These are phyloP conservation scores for Drosophila nikananu DNA, from an alignment of 1,140 invertebrate genomes.

Conservation along the genomic window DNA sequence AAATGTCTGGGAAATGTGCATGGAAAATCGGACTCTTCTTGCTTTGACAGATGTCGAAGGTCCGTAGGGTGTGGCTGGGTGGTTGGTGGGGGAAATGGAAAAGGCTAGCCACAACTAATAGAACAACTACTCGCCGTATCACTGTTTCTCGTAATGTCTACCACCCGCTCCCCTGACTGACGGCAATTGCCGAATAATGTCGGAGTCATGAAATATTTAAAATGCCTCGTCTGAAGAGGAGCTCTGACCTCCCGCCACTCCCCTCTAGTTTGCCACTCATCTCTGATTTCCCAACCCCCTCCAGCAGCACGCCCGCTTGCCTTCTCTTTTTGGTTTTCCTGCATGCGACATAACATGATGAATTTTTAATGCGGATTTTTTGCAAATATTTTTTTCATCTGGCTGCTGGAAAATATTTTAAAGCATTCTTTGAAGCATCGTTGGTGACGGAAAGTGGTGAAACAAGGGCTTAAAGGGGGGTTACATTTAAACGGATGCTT, in stretches of 20 bases:
- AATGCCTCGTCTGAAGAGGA: slow-evolving; percentile 56
- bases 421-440: slow-evolving; percentile 66
- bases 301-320: neutral
- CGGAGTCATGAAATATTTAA: slow-evolving; percentile 74
- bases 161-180: slow-evolving; percentile 21
- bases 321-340: slow-evolving; percentile 27
- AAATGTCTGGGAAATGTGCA: slow-evolving; percentile 74
- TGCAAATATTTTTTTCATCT: slow-evolving; percentile 47
- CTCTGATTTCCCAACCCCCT: slow-evolving; percentile 4
- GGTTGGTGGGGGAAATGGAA: neutral
- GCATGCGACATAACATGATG: slow-evolving; percentile 78
- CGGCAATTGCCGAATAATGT: slow-evolving; percentile 74
- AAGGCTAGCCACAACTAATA: slow-evolving; percentile 62
- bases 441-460: neutral
- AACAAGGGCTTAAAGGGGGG: slow-evolving; percentile 4
- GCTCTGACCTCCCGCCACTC: neutral
- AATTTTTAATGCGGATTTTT: slow-evolving; percentile 76
- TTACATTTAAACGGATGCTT: neutral
- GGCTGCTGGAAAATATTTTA: slow-evolving; percentile 61
- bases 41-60: slow-evolving; percentile 70
- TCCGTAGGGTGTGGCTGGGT: neutral
- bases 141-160: slow-evolving; percentile 5
- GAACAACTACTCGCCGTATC: slow-evolving; percentile 17
- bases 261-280: neutral
- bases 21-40: slow-evolving; percentile 68